These are phyloP conservation scores for Drosophila murphyi DNA, from an alignment of 1,140 invertebrate genomes.

Conservation along the genomic window DNA sequence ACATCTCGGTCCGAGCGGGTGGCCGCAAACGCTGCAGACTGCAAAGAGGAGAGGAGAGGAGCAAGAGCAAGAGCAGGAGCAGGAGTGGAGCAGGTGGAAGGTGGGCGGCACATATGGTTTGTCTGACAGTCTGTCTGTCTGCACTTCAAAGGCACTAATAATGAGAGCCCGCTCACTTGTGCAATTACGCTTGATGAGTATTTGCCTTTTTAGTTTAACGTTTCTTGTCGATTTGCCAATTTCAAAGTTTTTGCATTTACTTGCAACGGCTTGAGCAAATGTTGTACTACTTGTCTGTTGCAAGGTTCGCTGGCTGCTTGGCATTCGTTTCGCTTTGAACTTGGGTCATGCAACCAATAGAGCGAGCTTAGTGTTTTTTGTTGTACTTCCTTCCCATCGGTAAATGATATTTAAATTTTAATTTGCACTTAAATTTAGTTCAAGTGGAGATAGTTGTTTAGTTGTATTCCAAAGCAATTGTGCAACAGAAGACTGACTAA, in stretches of 20 bases:
- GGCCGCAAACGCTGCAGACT: conserved; percentile 34
- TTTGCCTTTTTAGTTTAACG: conserved; percentile 27
- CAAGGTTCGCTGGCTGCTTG: conserved; percentile 30
- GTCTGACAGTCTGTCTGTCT: conserved; percentile 5
- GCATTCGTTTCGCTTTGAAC: conserved; percentile 57
- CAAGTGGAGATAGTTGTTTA: neutral
- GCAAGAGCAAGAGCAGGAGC: too few species aligned
- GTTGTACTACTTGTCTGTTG: conserved; percentile 9
- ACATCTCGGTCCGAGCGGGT: conserved; percentile 65
- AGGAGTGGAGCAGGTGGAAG: neutral
- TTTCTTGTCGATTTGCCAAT: conserved; percentile 37
- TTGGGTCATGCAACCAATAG: conserved; percentile 49
- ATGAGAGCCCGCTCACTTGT: conserved; percentile 13
- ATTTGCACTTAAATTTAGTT: neutral
- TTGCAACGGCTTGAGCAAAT: conserved; percentile 1
- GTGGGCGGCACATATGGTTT: neutral
- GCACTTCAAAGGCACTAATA: conserved; percentile 67
- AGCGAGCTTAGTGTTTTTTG: conserved; percentile 2
- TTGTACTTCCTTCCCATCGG: neutral
- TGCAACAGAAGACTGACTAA: too few species aligned
- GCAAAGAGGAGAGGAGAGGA: neutral
- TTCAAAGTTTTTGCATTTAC: conserved; percentile 26
- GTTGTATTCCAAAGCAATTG: too few species aligned
- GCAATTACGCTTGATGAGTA: conserved; percentile 49
- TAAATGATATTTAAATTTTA: neutral